phyloP scores from a whole-genome alignment of 2,797 vertebrate species.

The Bryconaethiops microstoma region DNA sequence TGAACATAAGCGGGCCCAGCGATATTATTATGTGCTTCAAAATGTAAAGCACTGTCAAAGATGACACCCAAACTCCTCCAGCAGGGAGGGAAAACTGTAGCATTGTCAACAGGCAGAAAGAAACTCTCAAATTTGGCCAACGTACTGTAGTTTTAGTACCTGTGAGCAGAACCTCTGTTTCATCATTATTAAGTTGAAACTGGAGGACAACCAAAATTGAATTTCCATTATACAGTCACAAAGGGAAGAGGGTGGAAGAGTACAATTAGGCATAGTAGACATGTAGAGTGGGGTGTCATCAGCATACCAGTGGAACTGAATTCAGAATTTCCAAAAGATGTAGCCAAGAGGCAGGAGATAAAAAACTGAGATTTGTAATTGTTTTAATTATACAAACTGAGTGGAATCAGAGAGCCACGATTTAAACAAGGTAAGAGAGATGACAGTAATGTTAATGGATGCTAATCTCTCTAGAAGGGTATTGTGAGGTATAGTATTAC shows the following conservation, averaged over 20 bases:
- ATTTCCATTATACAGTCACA: neutral
- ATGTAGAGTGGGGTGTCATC: neutral
- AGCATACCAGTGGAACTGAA: neutral
- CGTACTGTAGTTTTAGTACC: neutral
- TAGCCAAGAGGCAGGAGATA: neutral
- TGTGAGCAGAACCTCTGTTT: neutral
- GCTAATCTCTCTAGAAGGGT: too few species aligned
- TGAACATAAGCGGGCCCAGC: neutral
- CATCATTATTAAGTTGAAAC: neutral
- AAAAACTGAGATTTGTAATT: neutral
- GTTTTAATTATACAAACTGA: neutral
- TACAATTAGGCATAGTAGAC: neutral
- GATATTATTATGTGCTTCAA: too few species aligned
- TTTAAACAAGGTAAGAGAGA: neutral
- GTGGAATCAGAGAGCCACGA: neutral
- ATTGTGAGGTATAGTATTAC: neutral
- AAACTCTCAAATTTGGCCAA: neutral
- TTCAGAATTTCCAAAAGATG: neutral
- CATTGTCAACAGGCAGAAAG: neutral
- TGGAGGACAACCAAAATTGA: neutral
- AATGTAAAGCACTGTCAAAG: constrained; percentile 19
- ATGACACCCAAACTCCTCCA: constrained; percentile 22
- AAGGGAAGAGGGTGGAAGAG: neutral
- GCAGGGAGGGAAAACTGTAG: neutral
- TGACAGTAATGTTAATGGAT: neutral